Evolutionary conservation across 2,888 invertebrate species (phyloP), one percentile per base, ranked within the genome.

Genomic region (Epinotia ramella): DNA sequence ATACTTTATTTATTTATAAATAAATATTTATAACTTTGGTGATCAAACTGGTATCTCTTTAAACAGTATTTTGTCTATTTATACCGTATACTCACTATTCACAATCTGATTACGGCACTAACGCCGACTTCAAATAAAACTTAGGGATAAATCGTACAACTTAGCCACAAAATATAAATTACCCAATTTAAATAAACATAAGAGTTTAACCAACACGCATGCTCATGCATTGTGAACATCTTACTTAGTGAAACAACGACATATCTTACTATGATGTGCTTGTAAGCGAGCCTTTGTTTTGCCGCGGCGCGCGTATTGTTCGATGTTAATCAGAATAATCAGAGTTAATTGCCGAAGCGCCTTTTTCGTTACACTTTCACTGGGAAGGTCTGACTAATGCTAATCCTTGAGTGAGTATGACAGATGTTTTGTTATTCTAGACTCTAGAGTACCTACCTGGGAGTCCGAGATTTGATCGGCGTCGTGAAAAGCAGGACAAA

Each of bases 351-450:
- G 76, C 73, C 76, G 78, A 79, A 79, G 73, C 77, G 80, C 81
- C 85, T 81, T 86, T 83, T 86, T 85, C 74, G 82, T 40, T 84
- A 78, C 81, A 89, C 92, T 92, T 92, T 93, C 92, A 84, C 91
- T 83, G 87, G 65, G 11, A 56, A 73, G 65, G 75, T 65, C 24
- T 59, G 65, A 69, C 46, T 65, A 75, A 57, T 74, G 69, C 9
- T 18, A 64, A 57, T 69, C 74, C 74, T 75, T 65, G 44, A 6
- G 40, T 12, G 53, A 11, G 40, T 12, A 33, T 5, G 11, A 18
- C 24, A 7, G 20, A 68, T 16, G 53, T 33, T 57, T 3, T 57
- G 9, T 16, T 40, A 40, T 56, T 20, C 13, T 20, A 40, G 40
- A 40, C 40, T 20, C 13, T 20, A 40, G 40, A 40, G 12, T 44